These are phyloP conservation scores for Eristalinus sepulchralis DNA, from an alignment of 2,888 invertebrate species.

Conservation along the genomic window DNA sequence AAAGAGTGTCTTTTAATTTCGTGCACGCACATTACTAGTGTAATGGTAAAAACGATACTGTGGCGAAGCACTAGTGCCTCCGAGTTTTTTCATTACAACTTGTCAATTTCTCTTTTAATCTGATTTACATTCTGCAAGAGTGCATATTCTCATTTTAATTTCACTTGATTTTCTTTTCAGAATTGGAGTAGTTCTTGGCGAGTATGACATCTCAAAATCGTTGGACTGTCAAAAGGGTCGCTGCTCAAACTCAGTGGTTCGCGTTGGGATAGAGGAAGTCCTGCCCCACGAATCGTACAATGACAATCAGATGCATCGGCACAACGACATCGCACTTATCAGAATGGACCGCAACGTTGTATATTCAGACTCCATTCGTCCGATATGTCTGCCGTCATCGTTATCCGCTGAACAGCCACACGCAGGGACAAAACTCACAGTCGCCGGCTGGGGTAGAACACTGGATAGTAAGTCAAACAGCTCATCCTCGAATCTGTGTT, in stretches of 20 bases:
- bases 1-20: no score
- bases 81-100: no score
- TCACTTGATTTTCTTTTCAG: slow-evolving; percentile 73
- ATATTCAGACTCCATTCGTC: slow-evolving; percentile 83
- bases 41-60: no score
- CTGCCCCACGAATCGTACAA: slow-evolving; percentile 86
- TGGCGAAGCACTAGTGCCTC: no score
- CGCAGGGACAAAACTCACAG: slow-evolving; percentile 78
- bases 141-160: no score
- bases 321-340: slow-evolving; percentile 88
- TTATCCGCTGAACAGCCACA: slow-evolving; percentile 70
- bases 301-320: slow-evolving; percentile 83
- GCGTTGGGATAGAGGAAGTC: slow-evolving; percentile 84
- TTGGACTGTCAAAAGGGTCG: slow-evolving; percentile 78
- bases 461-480: slow-evolving; percentile 75
- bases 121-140: no score
- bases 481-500: neutral
- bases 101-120: no score
- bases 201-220: slow-evolving; percentile 76
- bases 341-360: slow-evolving; percentile 83
- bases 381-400: slow-evolving; percentile 84
- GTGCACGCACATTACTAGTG: no score
- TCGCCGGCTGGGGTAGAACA: slow-evolving; percentile 85
- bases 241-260: slow-evolving; percentile 83
- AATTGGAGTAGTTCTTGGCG: slow-evolving; percentile 76